Percentiles rank a stretch among this genome's conserved stretches.
Conservation (phyloP, 2,113 vertebrate genomes). For the Hippopotamus amphibius region DNA sequence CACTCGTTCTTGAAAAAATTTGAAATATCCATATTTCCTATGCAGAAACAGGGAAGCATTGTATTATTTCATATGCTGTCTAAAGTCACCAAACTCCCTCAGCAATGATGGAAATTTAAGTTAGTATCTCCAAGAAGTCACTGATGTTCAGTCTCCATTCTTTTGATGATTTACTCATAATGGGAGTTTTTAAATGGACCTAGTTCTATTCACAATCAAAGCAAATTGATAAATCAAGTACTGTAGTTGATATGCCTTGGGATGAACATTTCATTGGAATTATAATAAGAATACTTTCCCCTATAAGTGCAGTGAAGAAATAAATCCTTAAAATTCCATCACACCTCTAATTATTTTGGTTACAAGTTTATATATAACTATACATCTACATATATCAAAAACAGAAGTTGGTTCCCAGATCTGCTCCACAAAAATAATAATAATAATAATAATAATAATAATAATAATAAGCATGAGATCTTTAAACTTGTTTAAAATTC, state of each 20-base stretch:
- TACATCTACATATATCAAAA: not conserved
- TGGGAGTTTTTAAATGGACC: not conserved
- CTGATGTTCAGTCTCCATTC: slow-evolving; percentile 46
- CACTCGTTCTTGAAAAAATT: not conserved
- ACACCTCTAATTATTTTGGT: slow-evolving; percentile 18
- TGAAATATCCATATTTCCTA: not conserved
- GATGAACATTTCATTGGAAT: slow-evolving; percentile 4
- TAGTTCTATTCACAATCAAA: not conserved
- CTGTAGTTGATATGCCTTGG: not conserved
- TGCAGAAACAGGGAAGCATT: not conserved
- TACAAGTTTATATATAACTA: not conserved
- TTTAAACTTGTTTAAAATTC: slow-evolving; percentile 29
- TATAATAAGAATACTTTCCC: slow-evolving; percentile 33
- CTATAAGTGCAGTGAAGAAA: slow-evolving; percentile 10
- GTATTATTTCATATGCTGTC: not conserved
- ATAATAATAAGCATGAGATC: slow-evolving; percentile 7
- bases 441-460: slow-evolving; percentile 32
- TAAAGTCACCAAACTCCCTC: not conserved
- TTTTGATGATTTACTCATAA: slow-evolving; percentile 11
- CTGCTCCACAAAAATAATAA: not conserved
- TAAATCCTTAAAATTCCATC: slow-evolving; percentile 42
- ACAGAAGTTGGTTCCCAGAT: slow-evolving; percentile 47
- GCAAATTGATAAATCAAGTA: slow-evolving; percentile 3
- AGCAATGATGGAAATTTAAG: not conserved
- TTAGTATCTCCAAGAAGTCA: slow-evolving; percentile 19